phyloP scores from a whole-genome alignment of 2,797 vertebrate genomes.

The Rhabdomys pumilio region DNA sequence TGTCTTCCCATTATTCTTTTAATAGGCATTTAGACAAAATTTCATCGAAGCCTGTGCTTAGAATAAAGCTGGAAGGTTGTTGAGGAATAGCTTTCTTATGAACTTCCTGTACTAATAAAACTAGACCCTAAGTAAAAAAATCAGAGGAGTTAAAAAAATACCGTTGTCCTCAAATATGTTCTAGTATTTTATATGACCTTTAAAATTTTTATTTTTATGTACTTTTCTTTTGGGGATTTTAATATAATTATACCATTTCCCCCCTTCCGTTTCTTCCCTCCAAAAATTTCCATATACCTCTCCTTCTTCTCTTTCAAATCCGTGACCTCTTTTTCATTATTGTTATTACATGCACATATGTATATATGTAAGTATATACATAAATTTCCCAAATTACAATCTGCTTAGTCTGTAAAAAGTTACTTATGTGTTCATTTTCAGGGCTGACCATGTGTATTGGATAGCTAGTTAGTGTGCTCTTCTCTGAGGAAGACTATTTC shows the following conservation, averaged over 20 bases:
- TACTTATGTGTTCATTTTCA: not conserved
- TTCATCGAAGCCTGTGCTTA: conserved; percentile 76
- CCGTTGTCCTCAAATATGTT: conserved; percentile 42
- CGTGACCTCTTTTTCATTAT: not conserved
- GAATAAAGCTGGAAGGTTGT: conserved; percentile 71
- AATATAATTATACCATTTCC: not conserved
- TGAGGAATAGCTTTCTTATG: conserved; percentile 69
- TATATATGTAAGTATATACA: not conserved
- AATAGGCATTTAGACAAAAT: conserved; percentile 80
- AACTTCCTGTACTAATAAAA: conserved; percentile 56
- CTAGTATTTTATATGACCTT: not conserved
- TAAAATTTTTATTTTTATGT: not conserved
- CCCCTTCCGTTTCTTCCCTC: not conserved
- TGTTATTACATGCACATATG: not conserved
- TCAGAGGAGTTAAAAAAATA: conserved; percentile 49
- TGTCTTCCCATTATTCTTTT: conserved; percentile 84
- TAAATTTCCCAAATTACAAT: not conserved
- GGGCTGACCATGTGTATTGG: not conserved
- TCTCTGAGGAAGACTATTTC: not conserved
- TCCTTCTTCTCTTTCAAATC: not conserved
- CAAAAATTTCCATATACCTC: not conserved
- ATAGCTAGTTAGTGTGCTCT: not conserved
- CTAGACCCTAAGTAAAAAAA: conserved; percentile 60
- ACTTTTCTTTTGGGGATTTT: not conserved
- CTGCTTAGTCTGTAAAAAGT: not conserved